Percentiles rank a stretch among this genome's conserved stretches.
Evolutionary conservation across 2,797 vertebrate species (phyloP).

Genomic region (Netta rufina): DNA sequence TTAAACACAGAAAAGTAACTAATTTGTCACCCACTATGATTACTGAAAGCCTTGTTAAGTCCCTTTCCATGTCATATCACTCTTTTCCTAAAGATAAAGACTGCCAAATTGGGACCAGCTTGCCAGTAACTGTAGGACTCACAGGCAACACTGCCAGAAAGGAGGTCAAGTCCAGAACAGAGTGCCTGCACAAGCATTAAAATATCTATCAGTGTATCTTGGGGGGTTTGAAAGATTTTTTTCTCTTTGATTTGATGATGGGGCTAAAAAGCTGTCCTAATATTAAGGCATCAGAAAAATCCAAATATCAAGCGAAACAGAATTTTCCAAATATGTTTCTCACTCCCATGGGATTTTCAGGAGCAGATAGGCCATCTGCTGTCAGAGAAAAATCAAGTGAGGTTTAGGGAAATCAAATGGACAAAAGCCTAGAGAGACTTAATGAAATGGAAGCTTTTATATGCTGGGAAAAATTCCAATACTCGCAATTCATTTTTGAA

Average conservation of each 20-base stretch:
- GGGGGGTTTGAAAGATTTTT: neutral
- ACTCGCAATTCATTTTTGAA: neutral
- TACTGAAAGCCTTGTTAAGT: neutral
- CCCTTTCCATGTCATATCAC: neutral
- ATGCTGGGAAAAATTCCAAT: neutral
- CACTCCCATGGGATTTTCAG: constrained; percentile 43
- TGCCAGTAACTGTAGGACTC: neutral
- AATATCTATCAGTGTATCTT: neutral
- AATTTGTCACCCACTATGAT: neutral
- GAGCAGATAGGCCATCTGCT: constrained; percentile 59
- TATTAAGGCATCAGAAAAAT: constrained; percentile 46
- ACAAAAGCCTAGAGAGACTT: constrained; percentile 54
- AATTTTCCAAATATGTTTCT: constrained; percentile 64
- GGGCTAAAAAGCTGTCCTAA: constrained; percentile 47
- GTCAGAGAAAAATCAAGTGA: constrained; percentile 49
- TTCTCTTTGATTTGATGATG: constrained; percentile 13
- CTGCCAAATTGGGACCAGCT: neutral
- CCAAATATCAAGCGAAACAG: constrained; percentile 30
- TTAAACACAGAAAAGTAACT: neutral
- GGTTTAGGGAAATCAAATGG: constrained; percentile 46
- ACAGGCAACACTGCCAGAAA: neutral
- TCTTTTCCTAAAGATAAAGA: neutral
- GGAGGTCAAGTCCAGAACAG: neutral
- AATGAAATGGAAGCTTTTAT: constrained; percentile 64
- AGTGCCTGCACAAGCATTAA: neutral